Conservation (phyloP, 2,797 vertebrate genomes). For the Cyprinodon diabolis region DNA sequence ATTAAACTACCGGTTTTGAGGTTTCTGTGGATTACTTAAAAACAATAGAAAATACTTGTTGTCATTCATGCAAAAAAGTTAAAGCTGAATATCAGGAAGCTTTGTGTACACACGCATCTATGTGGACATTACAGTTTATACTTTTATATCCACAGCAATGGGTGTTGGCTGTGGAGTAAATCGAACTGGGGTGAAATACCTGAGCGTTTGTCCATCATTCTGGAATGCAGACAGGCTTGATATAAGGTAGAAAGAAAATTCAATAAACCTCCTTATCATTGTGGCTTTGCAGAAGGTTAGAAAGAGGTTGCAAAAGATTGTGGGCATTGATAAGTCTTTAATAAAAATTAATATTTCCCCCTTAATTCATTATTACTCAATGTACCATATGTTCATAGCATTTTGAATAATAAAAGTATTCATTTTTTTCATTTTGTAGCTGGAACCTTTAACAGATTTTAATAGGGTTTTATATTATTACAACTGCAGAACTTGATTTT, state of each 20-base stretch:
- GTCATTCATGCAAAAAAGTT: neutral
- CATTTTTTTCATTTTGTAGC: neutral
- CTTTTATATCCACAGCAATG: neutral
- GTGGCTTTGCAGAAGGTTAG: neutral
- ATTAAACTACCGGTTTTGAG: neutral
- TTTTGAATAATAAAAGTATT: neutral
- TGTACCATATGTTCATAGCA: no score
- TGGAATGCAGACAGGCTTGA: slow-evolving; percentile 8
- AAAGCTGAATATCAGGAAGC: neutral
- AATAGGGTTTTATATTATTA: no score
- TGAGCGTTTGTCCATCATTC: neutral
- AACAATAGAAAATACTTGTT: neutral
- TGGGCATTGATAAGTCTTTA: neutral
- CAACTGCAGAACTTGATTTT: no score
- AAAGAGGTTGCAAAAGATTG: neutral
- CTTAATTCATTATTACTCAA: no score
- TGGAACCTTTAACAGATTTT: no score
- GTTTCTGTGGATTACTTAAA: neutral
- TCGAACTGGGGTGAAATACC: neutral
- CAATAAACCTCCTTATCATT: neutral
- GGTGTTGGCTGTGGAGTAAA: neutral
- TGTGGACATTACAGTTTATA: neutral
- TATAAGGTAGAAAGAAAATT: neutral
- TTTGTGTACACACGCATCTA: neutral
- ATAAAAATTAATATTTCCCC: no score